A percentile compares a stretch with the other conserved stretches of the same genome.
Evolutionary conservation across 2,888 invertebrate species (phyloP).

Genomic region (Leptura quadrifasciata): DNA sequence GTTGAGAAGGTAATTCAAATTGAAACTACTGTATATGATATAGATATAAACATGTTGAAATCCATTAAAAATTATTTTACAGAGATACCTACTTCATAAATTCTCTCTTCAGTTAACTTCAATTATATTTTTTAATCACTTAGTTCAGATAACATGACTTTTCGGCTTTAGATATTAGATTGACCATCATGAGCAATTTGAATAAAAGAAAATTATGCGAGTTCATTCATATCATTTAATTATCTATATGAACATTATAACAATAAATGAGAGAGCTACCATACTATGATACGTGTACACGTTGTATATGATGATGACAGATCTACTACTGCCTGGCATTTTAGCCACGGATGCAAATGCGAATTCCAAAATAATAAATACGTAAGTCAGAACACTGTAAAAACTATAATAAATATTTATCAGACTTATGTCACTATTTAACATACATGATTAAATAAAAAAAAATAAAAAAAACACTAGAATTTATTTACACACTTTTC

Average conservation of each 20-base stretch:
- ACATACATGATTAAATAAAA: slow-evolving; percentile 58
- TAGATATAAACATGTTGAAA: too few species aligned
- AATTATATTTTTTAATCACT: too few species aligned
- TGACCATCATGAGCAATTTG: neutral
- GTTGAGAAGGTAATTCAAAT: too few species aligned
- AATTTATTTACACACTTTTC: slow-evolving; percentile 71
- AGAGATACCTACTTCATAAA: too few species aligned
- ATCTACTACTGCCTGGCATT: slow-evolving; percentile 65
- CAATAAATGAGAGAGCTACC: slow-evolving; percentile 74
- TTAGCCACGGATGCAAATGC: slow-evolving; percentile 58
- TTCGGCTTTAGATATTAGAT: too few species aligned
- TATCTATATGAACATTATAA: slow-evolving; percentile 74
- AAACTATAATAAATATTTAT: slow-evolving; percentile 70
- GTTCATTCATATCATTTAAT: slow-evolving; percentile 67
- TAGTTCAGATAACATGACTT: too few species aligned
- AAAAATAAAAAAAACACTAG: slow-evolving; percentile 66
- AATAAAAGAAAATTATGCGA: slow-evolving; percentile 41
- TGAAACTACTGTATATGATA: too few species aligned
- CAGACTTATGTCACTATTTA: slow-evolving; percentile 71
- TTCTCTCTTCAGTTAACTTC: too few species aligned
- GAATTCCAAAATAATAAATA: slow-evolving; percentile 61
- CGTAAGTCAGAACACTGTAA: slow-evolving; percentile 66
- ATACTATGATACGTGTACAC: slow-evolving; percentile 72
- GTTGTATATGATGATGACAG: slow-evolving; percentile 70
- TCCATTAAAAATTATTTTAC: too few species aligned